A percentile compares a stretch with the other conserved stretches of the same genome.
Evolutionary conservation across 2,888 invertebrate species (phyloP).

Genomic region (Andrena dorsata): DNA sequence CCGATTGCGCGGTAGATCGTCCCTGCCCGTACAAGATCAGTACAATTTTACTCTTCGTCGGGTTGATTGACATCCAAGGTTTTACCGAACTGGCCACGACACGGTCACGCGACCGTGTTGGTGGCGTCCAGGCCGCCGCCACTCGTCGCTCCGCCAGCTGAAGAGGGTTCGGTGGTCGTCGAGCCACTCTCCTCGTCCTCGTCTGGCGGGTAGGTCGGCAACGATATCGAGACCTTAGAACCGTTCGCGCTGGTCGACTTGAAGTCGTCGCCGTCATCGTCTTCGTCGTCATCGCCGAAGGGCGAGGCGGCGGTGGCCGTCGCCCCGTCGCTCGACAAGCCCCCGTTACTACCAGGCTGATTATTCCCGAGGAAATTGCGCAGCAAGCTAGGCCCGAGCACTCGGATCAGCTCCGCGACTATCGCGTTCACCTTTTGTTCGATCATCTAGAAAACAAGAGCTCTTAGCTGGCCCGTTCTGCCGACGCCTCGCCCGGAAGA

Average conservation of each 20-base stretch:
- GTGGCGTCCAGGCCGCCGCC: not conserved
- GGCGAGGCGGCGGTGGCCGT: conserved; percentile 83
- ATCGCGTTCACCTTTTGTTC: conserved; percentile 92
- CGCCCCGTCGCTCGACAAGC: conserved; percentile 81
- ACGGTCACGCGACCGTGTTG: conserved; percentile 49
- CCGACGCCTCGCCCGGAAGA: not conserved
- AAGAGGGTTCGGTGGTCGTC: conserved; percentile 42
- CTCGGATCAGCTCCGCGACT: conserved; percentile 90
- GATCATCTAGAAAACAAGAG: conserved; percentile 87
- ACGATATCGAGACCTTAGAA: conserved; percentile 87
- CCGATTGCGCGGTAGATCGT: conserved; percentile 67
- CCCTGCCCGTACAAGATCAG: conserved; percentile 24
- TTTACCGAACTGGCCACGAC: conserved; percentile 57
- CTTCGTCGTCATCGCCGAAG: conserved; percentile 86
- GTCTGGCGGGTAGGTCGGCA: conserved; percentile 90
- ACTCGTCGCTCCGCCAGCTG: not conserved
- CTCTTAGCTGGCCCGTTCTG: conserved; percentile 50
- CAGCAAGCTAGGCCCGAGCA: conserved; percentile 91
- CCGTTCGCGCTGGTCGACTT: conserved; percentile 78
- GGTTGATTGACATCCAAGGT: conserved; percentile 64
- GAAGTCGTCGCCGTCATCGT: conserved; percentile 84
- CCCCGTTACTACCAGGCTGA: conserved; percentile 82
- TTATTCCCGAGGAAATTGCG: conserved; percentile 87
- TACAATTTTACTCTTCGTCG: conserved; percentile 28
- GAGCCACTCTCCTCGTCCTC: conserved; percentile 86